Evolutionary conservation across 2,113 vertebrate genomes (phyloP).

Genomic region (Stomatorhinus ivindoensis): DNA sequence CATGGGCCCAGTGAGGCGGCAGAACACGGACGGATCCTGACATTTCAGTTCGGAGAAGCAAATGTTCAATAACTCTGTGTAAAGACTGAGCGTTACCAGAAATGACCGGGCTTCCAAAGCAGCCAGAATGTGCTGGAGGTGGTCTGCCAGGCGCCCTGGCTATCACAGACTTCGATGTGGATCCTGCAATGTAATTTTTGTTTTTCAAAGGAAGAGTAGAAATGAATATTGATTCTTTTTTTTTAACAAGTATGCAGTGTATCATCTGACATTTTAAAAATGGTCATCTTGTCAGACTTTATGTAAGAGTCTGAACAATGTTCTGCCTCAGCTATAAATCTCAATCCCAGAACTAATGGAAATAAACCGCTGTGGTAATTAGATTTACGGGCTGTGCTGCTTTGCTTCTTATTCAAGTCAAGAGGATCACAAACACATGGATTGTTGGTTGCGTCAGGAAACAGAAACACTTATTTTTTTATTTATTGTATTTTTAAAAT

Average conservation of each 20-base stretch:
- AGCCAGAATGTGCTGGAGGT: neutral
- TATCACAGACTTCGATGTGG: neutral
- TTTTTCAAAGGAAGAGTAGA: neutral
- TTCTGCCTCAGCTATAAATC: neutral
- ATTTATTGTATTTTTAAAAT: neutral
- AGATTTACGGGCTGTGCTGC: neutral
- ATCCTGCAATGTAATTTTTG: neutral
- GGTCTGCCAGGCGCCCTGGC: neutral
- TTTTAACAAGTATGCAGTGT: neutral
- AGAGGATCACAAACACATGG: constrained; percentile 8
- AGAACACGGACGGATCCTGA: neutral
- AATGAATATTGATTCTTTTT: neutral
- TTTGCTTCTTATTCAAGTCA: neutral
- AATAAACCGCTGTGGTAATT: constrained; percentile 2
- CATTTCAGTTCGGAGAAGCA: neutral
- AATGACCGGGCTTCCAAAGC: neutral
- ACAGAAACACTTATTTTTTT: neutral
- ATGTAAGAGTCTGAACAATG: neutral
- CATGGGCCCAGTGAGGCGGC: neutral
- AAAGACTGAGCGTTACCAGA: neutral
- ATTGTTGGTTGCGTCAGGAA: neutral
- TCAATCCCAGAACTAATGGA: neutral
- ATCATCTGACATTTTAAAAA: neutral
- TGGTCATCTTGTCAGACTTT: neutral
- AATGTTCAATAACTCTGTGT: neutral